Evolutionary conservation across 2,888 invertebrate species (phyloP).

Genomic region (Helleia helle): DNA sequence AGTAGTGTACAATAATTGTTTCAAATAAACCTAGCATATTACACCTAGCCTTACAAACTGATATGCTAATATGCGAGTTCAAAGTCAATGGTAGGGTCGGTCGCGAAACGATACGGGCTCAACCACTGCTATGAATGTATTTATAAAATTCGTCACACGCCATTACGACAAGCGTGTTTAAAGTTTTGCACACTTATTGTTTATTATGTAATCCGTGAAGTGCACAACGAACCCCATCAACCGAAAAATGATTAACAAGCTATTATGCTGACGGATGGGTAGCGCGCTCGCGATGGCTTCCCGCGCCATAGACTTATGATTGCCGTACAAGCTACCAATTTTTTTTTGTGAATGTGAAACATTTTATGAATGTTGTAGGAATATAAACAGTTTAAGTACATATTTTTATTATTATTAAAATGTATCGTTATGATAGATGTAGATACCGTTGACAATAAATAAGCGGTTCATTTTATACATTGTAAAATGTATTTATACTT

Average conservation of each 20-base stretch:
- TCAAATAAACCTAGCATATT: too few relatives aligned
- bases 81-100: conserved; percentile 59
- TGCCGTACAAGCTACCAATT: conserved; percentile 13
- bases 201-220: conserved; percentile 52
- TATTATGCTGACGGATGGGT: conserved; percentile 69
- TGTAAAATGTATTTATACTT: too few relatives aligned
- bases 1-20: too few relatives aligned
- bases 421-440: too few relatives aligned
- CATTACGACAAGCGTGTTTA: conserved; percentile 9
- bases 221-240: conserved; percentile 65
- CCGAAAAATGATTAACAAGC: conserved; percentile 73
- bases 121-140: conserved; percentile 21
- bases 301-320: conserved; percentile 38
- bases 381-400: too few relatives aligned
- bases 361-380: too few relatives aligned
- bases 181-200: conserved; percentile 52
- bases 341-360: too few relatives aligned
- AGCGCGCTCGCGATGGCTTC: conserved; percentile 63
- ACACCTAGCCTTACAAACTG: not conserved
- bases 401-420: too few relatives aligned
- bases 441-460: too few relatives aligned
- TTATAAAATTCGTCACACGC: conserved; percentile 21
- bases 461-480: too few relatives aligned
- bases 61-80: conserved; percentile 36
- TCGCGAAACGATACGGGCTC: conserved; percentile 42